These are phyloP conservation scores for Druceiella hillmani DNA, from an alignment of 2,888 invertebrate genomes.

Conservation along the genomic window DNA sequence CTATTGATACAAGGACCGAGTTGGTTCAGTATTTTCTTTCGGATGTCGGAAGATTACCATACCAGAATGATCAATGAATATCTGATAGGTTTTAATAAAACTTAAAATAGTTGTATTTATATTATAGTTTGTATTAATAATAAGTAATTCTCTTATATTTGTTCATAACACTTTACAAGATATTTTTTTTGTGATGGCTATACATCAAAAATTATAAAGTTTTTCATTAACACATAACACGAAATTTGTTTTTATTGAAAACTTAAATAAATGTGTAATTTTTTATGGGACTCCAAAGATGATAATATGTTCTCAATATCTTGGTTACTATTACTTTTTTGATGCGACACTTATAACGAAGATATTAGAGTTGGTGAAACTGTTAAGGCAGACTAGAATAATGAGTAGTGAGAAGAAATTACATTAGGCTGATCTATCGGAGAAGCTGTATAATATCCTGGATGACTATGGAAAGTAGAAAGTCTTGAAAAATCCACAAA, in stretches of 20 bases:
- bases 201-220: too few species aligned
- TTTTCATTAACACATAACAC: too few species aligned
- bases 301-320: conserved; percentile 8
- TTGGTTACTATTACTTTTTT: conserved; percentile 15
- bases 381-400: conserved; percentile 15
- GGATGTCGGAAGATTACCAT: conserved; percentile 17
- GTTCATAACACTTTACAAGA: too few species aligned
- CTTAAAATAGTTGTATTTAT: too few species aligned
- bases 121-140: too few species aligned
- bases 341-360: conserved; percentile 13
- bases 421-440: too few species aligned
- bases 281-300: too few species aligned
- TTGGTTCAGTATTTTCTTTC: conserved; percentile 20
- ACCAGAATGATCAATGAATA: conserved; percentile 18
- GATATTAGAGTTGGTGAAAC: conserved; percentile 14
- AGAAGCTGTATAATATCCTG: conserved; percentile 17
- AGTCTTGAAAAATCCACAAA: conserved; percentile 16
- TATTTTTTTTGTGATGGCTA: too few species aligned
- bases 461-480: conserved; percentile 16
- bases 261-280: too few species aligned
- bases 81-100: too few species aligned
- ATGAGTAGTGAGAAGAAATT: conserved; percentile 15
- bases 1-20: conserved; percentile 15
- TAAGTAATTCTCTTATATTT: too few species aligned
- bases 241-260: too few species aligned